Conservation (phyloP, 2,888 invertebrate species). For the Ptychoptera albimana region DNA sequence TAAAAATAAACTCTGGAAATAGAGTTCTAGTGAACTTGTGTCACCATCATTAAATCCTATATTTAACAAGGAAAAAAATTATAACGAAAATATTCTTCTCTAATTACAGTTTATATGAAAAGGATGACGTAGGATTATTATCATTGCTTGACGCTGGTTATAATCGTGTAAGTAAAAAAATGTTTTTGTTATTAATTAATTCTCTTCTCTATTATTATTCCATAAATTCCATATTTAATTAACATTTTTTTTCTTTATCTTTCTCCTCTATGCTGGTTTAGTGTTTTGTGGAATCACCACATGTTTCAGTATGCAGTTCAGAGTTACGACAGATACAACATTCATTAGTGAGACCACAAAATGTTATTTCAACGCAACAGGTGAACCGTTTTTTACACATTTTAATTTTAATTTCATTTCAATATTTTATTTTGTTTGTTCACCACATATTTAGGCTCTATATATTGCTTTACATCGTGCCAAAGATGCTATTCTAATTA, state of each 20-base stretch:
- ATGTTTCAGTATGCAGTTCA: conserved; percentile 39
- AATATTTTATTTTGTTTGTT: conserved; percentile 21
- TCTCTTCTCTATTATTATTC: too few relatives aligned
- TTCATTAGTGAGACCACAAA: conserved; percentile 56
- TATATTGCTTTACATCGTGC: conserved; percentile 76
- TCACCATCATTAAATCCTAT: too few relatives aligned
- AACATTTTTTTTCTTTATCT: conserved; percentile 4
- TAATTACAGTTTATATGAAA: conserved; percentile 60
- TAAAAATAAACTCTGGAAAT: too few relatives aligned
- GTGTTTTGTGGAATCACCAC: conserved; percentile 52
- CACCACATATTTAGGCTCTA: conserved; percentile 49
- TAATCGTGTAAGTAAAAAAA: conserved; percentile 54
- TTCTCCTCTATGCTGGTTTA: conserved; percentile 26
- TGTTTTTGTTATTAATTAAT: neutral
- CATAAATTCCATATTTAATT: conserved; percentile 2
- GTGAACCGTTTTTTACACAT: conserved; percentile 13
- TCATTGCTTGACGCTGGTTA: conserved; percentile 72
- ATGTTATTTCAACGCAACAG: conserved; percentile 54
- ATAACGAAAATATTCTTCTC: too few relatives aligned
- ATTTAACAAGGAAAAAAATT: too few relatives aligned
- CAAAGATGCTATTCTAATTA: conserved; percentile 73
- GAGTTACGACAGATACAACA: conserved; percentile 66
- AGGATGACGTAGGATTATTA: conserved; percentile 62
- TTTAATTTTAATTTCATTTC: neutral
- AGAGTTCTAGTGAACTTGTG: too few relatives aligned